Evolutionary conservation across 1,140 invertebrate genomes (phyloP).

Genomic region (Wasmannia auropunctata): DNA sequence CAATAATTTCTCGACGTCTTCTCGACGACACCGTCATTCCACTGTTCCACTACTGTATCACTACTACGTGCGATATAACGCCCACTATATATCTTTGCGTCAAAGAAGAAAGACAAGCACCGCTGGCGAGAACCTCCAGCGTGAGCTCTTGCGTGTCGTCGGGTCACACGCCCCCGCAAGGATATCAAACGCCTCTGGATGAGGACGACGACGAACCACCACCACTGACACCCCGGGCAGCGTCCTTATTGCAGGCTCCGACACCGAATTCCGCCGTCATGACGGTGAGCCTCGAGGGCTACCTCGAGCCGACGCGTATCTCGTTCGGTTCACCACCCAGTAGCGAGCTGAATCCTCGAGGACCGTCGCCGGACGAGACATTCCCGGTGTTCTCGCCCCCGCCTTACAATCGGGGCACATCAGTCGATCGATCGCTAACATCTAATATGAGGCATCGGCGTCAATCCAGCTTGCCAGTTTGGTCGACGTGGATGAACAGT

Average conservation of each 20-base stretch:
- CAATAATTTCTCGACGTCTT: background rate
- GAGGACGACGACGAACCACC: conserved; percentile 82
- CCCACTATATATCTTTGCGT: conserved; percentile 61
- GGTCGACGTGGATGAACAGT: conserved; percentile 86
- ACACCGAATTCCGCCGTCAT: conserved; percentile 94
- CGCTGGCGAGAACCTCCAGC: conserved; percentile 86
- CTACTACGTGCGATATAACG: background rate
- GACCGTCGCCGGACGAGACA: conserved; percentile 90
- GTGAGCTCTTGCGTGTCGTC: conserved; percentile 87
- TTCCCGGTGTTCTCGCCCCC: conserved; percentile 94
- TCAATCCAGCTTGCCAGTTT: conserved; percentile 84
- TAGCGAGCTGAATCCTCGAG: conserved; percentile 89
- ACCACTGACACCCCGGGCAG: conserved; percentile 85
- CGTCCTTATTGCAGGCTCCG: conserved; percentile 87
- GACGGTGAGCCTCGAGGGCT: conserved; percentile 93
- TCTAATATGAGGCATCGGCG: conserved; percentile 78
- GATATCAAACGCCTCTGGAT: conserved; percentile 88
- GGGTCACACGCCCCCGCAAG: conserved; percentile 86
- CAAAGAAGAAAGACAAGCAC: conserved; percentile 82
- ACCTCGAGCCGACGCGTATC: conserved; percentile 92
- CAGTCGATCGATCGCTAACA: conserved; percentile 55
- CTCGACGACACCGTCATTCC: background rate
- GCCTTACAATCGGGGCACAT: conserved; percentile 85
- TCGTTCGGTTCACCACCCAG: conserved; percentile 92
- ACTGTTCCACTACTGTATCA: background rate